Conservation (phyloP, 2,113 vertebrate species). For the Spermophilus dauricus region DNA sequence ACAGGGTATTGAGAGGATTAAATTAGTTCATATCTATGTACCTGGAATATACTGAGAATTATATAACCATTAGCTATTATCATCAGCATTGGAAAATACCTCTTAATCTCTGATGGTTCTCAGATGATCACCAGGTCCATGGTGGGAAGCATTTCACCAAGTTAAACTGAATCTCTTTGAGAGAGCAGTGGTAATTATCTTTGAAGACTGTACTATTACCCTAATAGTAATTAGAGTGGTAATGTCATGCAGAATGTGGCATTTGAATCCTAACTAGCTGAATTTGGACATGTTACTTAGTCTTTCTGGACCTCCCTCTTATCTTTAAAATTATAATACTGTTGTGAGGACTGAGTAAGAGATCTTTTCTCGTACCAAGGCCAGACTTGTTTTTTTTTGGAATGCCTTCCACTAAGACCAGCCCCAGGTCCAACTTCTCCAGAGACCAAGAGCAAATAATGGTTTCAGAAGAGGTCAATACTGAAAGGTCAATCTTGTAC, state of each 20-base stretch:
- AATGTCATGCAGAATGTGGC: neutral
- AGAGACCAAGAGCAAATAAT: neutral
- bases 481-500: neutral
- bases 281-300: neutral
- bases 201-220: too few species aligned
- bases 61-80: neutral
- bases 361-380: neutral
- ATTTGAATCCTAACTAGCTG: neutral
- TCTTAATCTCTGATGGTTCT: neutral
- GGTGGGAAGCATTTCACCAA: neutral
- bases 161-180: conserved; percentile 11
- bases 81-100: neutral
- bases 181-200: neutral
- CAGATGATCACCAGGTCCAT: neutral
- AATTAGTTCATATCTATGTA: neutral
- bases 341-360: neutral
- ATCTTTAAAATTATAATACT: neutral
- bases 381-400: neutral
- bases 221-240: too few species aligned
- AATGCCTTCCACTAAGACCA: neutral
- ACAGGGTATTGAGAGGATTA: neutral
- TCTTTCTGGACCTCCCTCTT: neutral
- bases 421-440: neutral
- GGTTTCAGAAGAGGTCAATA: neutral
- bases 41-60: neutral